Evolutionary conservation across 2,888 invertebrate genomes (phyloP).

Genomic region (Apoda limacodes): DNA sequence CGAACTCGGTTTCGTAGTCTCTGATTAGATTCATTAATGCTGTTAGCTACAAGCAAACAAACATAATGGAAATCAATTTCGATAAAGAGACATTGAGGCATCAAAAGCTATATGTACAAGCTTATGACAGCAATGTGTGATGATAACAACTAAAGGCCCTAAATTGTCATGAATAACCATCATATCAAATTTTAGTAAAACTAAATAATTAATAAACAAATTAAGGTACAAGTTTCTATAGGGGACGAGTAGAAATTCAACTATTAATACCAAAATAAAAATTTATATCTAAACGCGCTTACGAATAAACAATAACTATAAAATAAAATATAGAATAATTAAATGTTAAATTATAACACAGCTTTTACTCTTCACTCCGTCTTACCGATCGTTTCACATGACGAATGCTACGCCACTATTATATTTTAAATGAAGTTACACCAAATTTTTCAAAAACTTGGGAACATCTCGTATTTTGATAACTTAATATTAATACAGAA

Average conservation of each 20-base stretch:
- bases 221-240: conserved; percentile 62
- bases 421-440: conserved; percentile 10
- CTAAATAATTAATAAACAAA: conserved; percentile 55
- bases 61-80: conserved; percentile 53
- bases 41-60: conserved; percentile 57
- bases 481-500: conserved; percentile 15
- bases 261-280: conserved; percentile 59
- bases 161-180: conserved; percentile 62
- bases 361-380: conserved; percentile 56
- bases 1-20: conserved; percentile 29
- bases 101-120: conserved; percentile 44
- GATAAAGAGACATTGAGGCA: conserved; percentile 41
- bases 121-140: neutral
- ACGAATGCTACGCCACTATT: conserved; percentile 50
- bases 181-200: conserved; percentile 50
- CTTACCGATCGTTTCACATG: conserved; percentile 43
- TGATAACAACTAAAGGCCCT: conserved; percentile 12
- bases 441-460: conserved; percentile 14
- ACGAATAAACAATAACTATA: conserved; percentile 65
- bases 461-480: conserved; percentile 8
- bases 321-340: conserved; percentile 68
- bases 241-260: conserved; percentile 55
- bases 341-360: conserved; percentile 69
- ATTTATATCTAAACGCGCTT: conserved; percentile 65
- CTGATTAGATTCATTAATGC: conserved; percentile 47